Evolutionary conservation across 1,140 invertebrate species (phyloP).

Genomic region (Hylaeus anthracinus): DNA sequence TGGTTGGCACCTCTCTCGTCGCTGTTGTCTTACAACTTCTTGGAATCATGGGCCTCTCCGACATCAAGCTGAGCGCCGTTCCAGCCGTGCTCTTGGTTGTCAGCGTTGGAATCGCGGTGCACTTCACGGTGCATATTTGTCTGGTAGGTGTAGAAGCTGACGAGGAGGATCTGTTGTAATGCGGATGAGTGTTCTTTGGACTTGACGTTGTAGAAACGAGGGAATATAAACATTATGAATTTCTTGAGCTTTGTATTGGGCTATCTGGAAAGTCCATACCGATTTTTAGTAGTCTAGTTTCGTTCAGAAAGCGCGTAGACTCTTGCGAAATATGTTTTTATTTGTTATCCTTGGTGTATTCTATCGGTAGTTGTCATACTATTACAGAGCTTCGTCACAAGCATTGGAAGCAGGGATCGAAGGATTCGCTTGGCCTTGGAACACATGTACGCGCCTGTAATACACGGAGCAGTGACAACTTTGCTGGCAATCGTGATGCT

Average conservation of each 20-base stretch:
- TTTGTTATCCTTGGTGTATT: neutral
- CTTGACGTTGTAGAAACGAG: too few species aligned
- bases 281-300: too few species aligned
- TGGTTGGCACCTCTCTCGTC: slow-evolving; percentile 88
- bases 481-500: slow-evolving; percentile 93
- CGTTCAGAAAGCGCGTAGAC: neutral
- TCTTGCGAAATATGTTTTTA: neutral
- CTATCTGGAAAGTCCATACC: too few species aligned
- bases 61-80: slow-evolving; percentile 94
- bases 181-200: too few species aligned
- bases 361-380: neutral
- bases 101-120: slow-evolving; percentile 92
- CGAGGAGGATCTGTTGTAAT: too few species aligned
- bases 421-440: slow-evolving; percentile 90
- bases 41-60: slow-evolving; percentile 92
- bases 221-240: too few species aligned
- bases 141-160: slow-evolving; percentile 84
- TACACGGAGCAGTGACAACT: slow-evolving; percentile 93
- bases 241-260: too few species aligned
- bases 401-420: slow-evolving; percentile 90
- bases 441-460: slow-evolving; percentile 91
- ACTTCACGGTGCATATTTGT: slow-evolving; percentile 92
- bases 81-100: slow-evolving; percentile 94
- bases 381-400: slow-evolving; percentile 92
- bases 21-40: slow-evolving; percentile 92